Conservation (phyloP, 35 echinoderm and acorn worm species). For the Eucidaris tribuloides region DNA sequence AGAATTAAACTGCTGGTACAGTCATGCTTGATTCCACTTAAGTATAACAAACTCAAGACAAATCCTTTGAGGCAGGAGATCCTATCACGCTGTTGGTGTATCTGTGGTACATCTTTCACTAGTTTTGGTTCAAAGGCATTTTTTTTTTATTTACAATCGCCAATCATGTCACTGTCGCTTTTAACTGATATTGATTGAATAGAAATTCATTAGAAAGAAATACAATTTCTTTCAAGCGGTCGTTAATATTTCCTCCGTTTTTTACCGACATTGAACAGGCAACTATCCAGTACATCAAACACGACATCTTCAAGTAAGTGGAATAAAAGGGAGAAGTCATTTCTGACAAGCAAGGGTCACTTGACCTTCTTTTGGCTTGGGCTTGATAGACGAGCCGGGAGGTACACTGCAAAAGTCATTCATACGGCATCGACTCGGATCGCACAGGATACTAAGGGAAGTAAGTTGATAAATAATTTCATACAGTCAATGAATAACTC, state of each 20-base stretch:
- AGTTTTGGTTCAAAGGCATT: too few relatives aligned
- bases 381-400: constrained; percentile 70
- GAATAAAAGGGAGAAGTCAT: background rate
- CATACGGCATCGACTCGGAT: constrained; percentile 71
- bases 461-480: background rate
- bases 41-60: too few relatives aligned
- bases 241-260: background rate
- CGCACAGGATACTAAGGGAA: constrained; percentile 74
- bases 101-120: too few relatives aligned
- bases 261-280: background rate
- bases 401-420: constrained; percentile 68
- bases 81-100: too few relatives aligned
- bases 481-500: background rate
- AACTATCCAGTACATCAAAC: background rate
- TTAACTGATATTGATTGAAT: too few relatives aligned
- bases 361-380: constrained; percentile 86
- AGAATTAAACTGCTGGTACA: background rate
- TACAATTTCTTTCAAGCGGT: background rate
- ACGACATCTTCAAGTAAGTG: background rate
- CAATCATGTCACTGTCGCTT: too few relatives aligned
- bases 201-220: background rate
- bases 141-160: too few relatives aligned
- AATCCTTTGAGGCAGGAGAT: too few relatives aligned
- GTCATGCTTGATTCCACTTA: too few relatives aligned
- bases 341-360: background rate